phyloP scores from a whole-genome alignment of 2,113 vertebrate species.

The Hydropotes inermis region DNA sequence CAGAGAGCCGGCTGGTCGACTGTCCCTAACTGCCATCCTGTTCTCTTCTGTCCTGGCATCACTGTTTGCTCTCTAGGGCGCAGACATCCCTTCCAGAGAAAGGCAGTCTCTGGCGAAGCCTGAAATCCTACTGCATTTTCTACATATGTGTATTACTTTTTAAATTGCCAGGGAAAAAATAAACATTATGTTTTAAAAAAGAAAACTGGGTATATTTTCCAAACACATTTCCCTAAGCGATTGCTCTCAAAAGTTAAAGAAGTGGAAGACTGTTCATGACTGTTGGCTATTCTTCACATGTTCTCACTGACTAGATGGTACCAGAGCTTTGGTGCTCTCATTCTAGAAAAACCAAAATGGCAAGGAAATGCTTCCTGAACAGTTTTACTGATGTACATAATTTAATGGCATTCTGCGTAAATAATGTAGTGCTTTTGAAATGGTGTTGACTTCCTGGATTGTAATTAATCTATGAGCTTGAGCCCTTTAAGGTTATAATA shows the following conservation, averaged over 20 bases:
- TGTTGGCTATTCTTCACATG: background rate
- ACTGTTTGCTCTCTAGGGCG: background rate
- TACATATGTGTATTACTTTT: background rate
- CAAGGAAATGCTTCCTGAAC: background rate
- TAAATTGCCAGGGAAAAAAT: background rate
- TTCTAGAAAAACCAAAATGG: background rate
- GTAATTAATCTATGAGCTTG: background rate
- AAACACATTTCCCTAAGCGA: background rate
- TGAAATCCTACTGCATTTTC: background rate
- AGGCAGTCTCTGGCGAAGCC: background rate
- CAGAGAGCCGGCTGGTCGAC: background rate
- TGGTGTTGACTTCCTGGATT: background rate
- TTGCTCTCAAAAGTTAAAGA: background rate
- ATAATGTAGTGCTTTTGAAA: background rate
- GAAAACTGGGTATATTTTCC: background rate
- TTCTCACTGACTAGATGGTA: background rate
- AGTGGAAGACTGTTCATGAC: background rate
- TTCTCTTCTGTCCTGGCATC: background rate
- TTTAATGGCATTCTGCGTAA: background rate
- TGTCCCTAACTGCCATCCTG: background rate
- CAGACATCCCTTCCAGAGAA: background rate
- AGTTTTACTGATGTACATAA: background rate
- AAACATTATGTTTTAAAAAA: background rate
- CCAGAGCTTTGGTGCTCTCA: rapidly evolving
- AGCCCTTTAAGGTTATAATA: background rate